Conservation (phyloP, 2,113 vertebrate species). For the Chionomys nivalis region DNA sequence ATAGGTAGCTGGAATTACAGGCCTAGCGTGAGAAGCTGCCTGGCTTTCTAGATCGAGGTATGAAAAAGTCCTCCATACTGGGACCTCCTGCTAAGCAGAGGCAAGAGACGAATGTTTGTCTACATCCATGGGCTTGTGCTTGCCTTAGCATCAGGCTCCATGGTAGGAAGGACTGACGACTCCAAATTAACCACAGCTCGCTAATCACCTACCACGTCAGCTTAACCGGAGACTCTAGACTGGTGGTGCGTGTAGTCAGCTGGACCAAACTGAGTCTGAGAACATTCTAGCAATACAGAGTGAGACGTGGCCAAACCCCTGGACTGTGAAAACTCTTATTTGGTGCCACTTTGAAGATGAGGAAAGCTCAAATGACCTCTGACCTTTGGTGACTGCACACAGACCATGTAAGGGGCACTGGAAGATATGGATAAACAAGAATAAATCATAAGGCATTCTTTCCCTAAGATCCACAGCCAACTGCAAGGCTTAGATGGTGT, state of each 20-base stretch:
- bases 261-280: neutral
- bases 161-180: neutral
- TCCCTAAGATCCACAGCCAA: neutral
- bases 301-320: neutral
- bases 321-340: neutral
- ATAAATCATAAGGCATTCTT: neutral
- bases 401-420: neutral
- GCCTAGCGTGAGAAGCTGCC: neutral
- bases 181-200: neutral
- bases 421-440: neutral
- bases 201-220: neutral
- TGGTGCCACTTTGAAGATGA: neutral
- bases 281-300: neutral
- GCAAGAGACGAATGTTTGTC: neutral
- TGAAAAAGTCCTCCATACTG: neutral
- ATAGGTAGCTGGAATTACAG: neutral
- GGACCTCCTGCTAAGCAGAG: neutral
- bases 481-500: neutral
- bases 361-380: neutral
- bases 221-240: neutral
- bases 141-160: too few relatives aligned
- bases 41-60: neutral
- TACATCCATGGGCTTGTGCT: fast-evolving
- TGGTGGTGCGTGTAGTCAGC: fast-evolving
- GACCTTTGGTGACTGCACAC: neutral